Evolutionary conservation across 1,140 invertebrate species (phyloP), one percentile per base, ranked within the genome.

Genomic region (Chelonus insularis): DNA sequence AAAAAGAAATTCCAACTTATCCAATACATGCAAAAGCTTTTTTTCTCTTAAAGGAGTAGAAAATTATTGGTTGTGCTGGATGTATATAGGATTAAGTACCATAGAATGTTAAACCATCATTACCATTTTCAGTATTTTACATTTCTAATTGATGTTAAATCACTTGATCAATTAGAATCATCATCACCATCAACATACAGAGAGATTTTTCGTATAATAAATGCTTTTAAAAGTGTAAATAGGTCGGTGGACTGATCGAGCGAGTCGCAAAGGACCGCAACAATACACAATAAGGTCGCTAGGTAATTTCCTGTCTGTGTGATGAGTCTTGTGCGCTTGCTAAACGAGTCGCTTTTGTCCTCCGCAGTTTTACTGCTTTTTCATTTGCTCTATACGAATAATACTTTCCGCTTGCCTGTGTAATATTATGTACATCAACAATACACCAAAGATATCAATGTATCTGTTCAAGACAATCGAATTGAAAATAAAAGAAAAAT

Each of bases 201-300:
- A n/a, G n/a, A n/a, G n/a, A n/a, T n/a, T n/a, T n/a, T n/a, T n/a
- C n/a, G n/a, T n/a, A n/a, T n/a, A n/a, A n/a, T n/a, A n/a, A n/a
- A n/a, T 25, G 1, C 20, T 29, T 16, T 6, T 59, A 21, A 9
- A 18, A 29, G 16, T 43, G 9, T 14, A 55, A 52, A 59, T 48
- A 54, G 57, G 57, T 59, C 57, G 50, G 59, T 55, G 60, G 52
- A 43, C 34, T 37, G 23, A 45, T 43, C 43, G 51, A 62, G 43
- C 47, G 57, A 39, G 50, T 56, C 16, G 56, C 25, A 61, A 51
- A 62, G 55, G 60, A 62, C 57, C 60, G 57, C 60, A 62, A 65
- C 64, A 65, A 65, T 62, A 65, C 57, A 62, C 64, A 65, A 65
- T 65, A 62, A 62, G 64, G 64, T 62, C 64, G 64, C 41, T 56